Percentiles rank a stretch among this genome's conserved stretches.
Evolutionary conservation across 2,888 invertebrate species (phyloP).

Genomic region (Tetragnatha montana): DNA sequence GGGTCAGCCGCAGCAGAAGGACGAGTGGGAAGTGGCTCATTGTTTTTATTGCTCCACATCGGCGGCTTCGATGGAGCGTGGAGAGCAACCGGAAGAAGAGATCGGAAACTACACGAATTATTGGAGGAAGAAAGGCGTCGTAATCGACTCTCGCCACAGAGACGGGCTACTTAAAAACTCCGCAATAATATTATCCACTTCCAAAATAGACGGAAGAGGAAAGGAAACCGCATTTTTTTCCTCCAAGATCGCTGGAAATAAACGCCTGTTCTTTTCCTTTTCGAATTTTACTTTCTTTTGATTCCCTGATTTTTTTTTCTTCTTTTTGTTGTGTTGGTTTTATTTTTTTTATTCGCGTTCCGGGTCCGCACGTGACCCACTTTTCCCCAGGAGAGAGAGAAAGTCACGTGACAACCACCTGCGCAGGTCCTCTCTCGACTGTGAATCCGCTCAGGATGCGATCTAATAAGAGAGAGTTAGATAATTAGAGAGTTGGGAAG

Average conservation of each 20-base stretch:
- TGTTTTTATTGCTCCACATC: constrained; percentile 15
- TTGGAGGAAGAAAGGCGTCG: constrained; percentile 43
- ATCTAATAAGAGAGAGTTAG: too few species aligned
- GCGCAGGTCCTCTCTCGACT: neutral
- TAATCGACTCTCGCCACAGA: constrained; percentile 54
- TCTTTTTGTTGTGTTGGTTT: constrained; percentile 23
- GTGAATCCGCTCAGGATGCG: too few species aligned
- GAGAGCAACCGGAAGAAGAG: constrained; percentile 60
- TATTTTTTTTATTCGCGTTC: constrained; percentile 54
- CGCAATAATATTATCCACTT: constrained; percentile 60
- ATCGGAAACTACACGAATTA: constrained; percentile 62
- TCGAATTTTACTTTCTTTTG: constrained; percentile 44
- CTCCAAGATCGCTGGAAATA: constrained; percentile 70
- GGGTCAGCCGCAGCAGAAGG: too few species aligned
- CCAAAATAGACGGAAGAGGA: constrained; percentile 69
- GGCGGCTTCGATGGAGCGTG: constrained; percentile 31
- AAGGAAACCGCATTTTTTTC: constrained; percentile 53
- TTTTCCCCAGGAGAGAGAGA: constrained; percentile 15
- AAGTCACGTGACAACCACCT: constrained; percentile 61
- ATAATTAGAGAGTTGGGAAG: too few species aligned
- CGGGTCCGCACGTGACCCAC: constrained; percentile 67
- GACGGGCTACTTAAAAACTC: constrained; percentile 56
- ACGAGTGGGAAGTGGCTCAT: neutral
- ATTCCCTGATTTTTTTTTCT: constrained; percentile 10
- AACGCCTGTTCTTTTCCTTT: constrained; percentile 62